Base-by-base conservation (phyloP, 2,888 invertebrate species). In the Dynastes tityus region DNA sequence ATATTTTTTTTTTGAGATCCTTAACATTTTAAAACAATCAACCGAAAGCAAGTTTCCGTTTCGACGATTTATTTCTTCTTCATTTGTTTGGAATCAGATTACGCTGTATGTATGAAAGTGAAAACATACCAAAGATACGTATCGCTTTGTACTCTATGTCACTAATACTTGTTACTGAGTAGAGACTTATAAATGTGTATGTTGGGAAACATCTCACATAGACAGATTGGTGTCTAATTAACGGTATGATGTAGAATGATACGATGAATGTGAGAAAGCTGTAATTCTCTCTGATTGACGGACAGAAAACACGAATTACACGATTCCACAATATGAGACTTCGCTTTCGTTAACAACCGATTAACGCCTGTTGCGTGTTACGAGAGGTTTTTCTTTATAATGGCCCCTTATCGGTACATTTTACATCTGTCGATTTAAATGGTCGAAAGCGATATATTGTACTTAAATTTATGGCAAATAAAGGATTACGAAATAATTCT, bases 251-350 rank as follows among this genome's bases (percentile, higher is more conserved):
- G 67, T 40, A 45, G 29, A 61, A 29, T 61, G 61, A 22, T 61
- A 29, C 61, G 8, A 27, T 1, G 29, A 67, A 49, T 22, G 67
- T 6, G 40, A 67, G 45, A 40, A 67, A 22, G 67, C 45, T 40
- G n/a, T 67, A 67, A 40, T 67, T 67, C 40, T 40, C 40, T 67
- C 13, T 67, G 67, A 67, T 67, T 67, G 67, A 67, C 67, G 22
- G 67, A 67, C 22, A 67, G 40, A 40, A 67, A n/a, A 61, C 61
- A 61, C 22, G 61, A 61, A 61, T 61, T 61, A 61, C 61, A 61
- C 22, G 61, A 61, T 61, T 16, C 61, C 61, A 29, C 13, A 61
- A 61, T 61, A 61, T 22, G 29, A 40, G 67, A n/a, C 67, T 67
- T 67, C n/a, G n/a, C 22, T 67, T 67, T 67, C 67, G 67, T 40